Base-by-base conservation (phyloP, 2,888 invertebrate genomes). In the Scelioninae gen. 1 region DNA sequence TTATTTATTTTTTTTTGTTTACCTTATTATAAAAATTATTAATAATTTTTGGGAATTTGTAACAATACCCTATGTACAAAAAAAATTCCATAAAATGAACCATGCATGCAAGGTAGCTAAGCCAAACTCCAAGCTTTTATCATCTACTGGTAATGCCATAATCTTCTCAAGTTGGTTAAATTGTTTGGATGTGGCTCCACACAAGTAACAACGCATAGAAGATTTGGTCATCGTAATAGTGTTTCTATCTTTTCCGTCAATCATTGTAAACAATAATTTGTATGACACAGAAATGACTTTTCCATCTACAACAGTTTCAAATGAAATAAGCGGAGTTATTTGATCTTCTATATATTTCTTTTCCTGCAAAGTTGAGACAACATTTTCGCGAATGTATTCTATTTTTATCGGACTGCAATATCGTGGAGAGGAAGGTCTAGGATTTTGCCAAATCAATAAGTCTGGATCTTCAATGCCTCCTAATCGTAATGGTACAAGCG, bases 331-430 rank as follows among this genome's bases (percentile, higher is more conserved):
- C 13, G 51, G 13, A 16, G 38, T 23, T 23, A 23, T 23, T 23
- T 23, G 23, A 23, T 23, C 23, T 2, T 23, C 23, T 1, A 23
- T 23, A 69, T 82, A 56, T 23, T 63, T 75, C 6, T 65, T 43
- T 75, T 84, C 77, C 34, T 60, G 13, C 29, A 53, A 47, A 34
- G 71, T 78, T 31, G 66, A 65, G 11, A 49, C 23, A 31, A 58
- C 47, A 23, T 62, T 76, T 82, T 85, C 84, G 34, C 78, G 66
- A 15, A 69, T 29, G 60, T 69, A 85, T 60, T 82, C 43, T 23
- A 85, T 31, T 78, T 76, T 83, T 53, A 84, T 74, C 11, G 84
- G 84, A 53, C 75, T 71, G 31, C 83, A 85, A 51, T 62, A 82
- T 62, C 82, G 60, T 4, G 82, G 63, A 55, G 84, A 84, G 0